Base-by-base conservation (phyloP, 92 coral and sea anemone species). In the Palythoa heliodiscus region DNA sequence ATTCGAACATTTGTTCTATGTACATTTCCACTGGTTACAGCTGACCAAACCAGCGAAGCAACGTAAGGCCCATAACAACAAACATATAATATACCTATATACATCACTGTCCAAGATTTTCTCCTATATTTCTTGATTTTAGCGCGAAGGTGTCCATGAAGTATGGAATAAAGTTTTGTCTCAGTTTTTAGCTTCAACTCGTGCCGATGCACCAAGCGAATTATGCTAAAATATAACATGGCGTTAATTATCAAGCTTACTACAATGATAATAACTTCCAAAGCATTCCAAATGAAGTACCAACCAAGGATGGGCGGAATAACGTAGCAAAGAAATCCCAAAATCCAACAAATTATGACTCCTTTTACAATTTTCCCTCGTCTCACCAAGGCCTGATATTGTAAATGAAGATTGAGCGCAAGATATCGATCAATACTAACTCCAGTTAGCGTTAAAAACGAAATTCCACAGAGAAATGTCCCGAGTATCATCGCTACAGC, bases 161-260 rank as follows among this genome's bases (percentile, higher is more conserved):
- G 40, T 29, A 8, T 16, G 16, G 69, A 25, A 77, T 52, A 77
- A 57, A 77, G 82, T 39, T 68, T 77, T 24, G 7, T 25, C 64
- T 77, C 82, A 0, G 2, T 25, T 77, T 77, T 77, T 22, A 77
- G 23, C 67, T 54, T 77, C 35, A 17, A 25, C 70, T 77, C 70
- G 69, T 77, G 82, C 29, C 82, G 63, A 25, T 77, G 70, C 12
- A 77, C 82, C n/a, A 68, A 55, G 64, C 82, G 70, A 29, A 77
- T 55, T 14, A 77, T 77, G 69, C 25, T 77, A 29, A 39, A 77
- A 16, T 77, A 77, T 17, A 77, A 29, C n/a, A 77, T 16, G 2
- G 53, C 52, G 52, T 77, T 77, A 35, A 77, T 29, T 37, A 77
- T 4, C 70, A 54, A 57, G 69, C 82, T 57, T 15, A 54, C 55